Evolutionary conservation across 2,888 invertebrate genomes (phyloP).

Genomic region (Priocnemis perturbator): DNA sequence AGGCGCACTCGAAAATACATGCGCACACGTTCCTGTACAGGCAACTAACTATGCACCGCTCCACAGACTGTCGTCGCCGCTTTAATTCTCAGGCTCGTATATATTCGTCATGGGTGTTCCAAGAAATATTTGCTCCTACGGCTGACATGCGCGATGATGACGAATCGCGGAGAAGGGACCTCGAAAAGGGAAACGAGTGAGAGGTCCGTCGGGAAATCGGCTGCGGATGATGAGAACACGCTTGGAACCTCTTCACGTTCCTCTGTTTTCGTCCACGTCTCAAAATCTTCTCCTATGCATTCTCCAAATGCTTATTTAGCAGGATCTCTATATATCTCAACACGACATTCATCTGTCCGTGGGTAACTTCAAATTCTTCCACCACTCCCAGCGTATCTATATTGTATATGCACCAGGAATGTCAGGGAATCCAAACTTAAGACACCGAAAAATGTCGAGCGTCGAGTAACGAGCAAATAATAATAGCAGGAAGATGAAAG

Average conservation of each 20-base stretch:
- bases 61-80: neutral
- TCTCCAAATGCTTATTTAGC: neutral
- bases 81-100: neutral
- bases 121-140: conserved; percentile 18
- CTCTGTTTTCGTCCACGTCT: conserved; percentile 24
- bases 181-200: conserved; percentile 27
- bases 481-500: neutral
- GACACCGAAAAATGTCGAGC: neutral
- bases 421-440: too few species aligned
- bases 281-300: conserved; percentile 5
- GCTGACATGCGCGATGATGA: conserved; percentile 26
- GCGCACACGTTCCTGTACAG: conserved; percentile 7
- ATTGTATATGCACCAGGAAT: too few species aligned
- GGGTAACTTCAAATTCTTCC: too few species aligned
- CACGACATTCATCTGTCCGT: too few species aligned
- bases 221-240: conserved; percentile 40
- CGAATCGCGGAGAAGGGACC: conserved; percentile 30
- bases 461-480: neutral
- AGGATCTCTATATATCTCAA: too few species aligned
- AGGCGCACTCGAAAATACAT: conserved; percentile 17
- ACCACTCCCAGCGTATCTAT: too few species aligned
- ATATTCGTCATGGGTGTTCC: neutral
- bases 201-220: conserved; percentile 47
- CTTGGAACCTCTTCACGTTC: neutral
- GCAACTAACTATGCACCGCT: neutral